Evolutionary conservation across 2,113 vertebrate species (phyloP).

Genomic region (rat (Rattus norvegicus)): GRCr8 NC_086033.1:41353501-41354000

Average conservation of each 20-base stretch:
- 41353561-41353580: background rate
- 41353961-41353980: too few species aligned
- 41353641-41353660: background rate
- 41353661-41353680: fast-evolving
- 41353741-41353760: background rate
- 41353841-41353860: too few species aligned
- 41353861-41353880: too few species aligned
- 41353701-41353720: background rate
- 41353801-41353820: too few species aligned
- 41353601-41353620: background rate
- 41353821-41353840: too few species aligned
- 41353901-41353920: background rate
- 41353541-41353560: background rate
- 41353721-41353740: background rate
- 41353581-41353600: background rate
- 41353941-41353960: too few species aligned
- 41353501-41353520: background rate
- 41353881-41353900: background rate
- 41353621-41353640: background rate
- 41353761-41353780: too few species aligned
- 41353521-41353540: background rate
- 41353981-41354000: too few species aligned
- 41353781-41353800: too few species aligned
- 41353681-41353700: fast-evolving
- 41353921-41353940: background rate